Base-by-base conservation (phyloP, 2,888 invertebrate species). In the Volucella inflata region DNA sequence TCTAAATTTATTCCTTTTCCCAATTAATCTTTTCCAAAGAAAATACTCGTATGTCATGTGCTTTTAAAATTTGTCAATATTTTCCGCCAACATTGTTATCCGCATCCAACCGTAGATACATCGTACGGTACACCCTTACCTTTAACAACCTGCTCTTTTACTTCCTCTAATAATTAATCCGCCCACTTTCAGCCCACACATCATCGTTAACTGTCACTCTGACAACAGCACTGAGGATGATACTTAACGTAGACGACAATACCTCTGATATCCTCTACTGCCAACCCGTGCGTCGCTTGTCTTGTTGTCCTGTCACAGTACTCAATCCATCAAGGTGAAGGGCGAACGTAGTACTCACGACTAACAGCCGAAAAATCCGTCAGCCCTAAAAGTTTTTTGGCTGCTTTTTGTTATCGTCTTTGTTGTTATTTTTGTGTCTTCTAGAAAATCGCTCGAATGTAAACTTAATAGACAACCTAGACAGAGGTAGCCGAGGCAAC, bases 381-480 rank as follows among this genome's bases (percentile, higher is more conserved):
- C 68, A 74, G 51, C 8, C 70, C 55, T 53, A 51, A 75, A 79
- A 75, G 42, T 79, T 78, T 75, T n/a, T 70, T 30, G 62, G 67
- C 16, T 72, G 48, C 30, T 67, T 40, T 64, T 59, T 55, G 36
- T 57, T 40, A 53, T 53, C 62, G 65, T 51, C 57, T 21, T 36
- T 67, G 44, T 48, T 82, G 59, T 64, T 59, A 11, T 50, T 64
- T 50, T 17, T 78, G 62, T 67, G 64, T 83, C 74, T 68, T 67
- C 74, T 78, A 67, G 62, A 2, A 78, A 83, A 78, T 79, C 68
- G 48, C 46, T 74, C 74, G 74, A 79, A 78, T 83, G 78, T 72
- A 78, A 84, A 79, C 83, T 75, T 84, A 79, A 84, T 84, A 79
- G 83, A 84, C 83, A 75, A 70, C 74, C 74, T 84, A 70, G 74